Percentiles rank a stretch among this genome's conserved stretches.
These are phyloP conservation scores for Enteromius radiatus DNA, from an alignment of 2,797 vertebrate genomes.

Conservation along the genomic window DNA sequence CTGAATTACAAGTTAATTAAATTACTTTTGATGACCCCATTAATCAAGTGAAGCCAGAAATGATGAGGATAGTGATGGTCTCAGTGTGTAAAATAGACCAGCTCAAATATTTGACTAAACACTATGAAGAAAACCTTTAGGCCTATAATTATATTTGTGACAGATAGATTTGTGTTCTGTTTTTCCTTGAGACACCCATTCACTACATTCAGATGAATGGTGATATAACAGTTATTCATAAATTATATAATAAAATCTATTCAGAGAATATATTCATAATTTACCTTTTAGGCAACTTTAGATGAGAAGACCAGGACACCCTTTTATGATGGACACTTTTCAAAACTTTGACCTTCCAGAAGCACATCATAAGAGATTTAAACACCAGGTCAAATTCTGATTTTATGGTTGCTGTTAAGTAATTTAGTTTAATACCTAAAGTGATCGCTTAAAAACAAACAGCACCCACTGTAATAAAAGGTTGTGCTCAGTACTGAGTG, in stretches of 20 bases:
- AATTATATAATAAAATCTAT: neutral
- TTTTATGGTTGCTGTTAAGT: too few relatives aligned
- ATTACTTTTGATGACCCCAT: constrained; percentile 15
- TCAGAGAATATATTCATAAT: neutral
- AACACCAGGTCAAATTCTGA: neutral
- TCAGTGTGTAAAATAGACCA: neutral
- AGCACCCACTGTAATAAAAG: neutral
- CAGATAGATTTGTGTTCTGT: neutral
- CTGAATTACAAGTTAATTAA: constrained; percentile 18
- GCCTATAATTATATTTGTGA: neutral
- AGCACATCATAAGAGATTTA: neutral
- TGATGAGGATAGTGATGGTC: neutral
- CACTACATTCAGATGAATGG: neutral
- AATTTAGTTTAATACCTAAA: neutral
- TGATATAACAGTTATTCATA: neutral
- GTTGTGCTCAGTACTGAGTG: neutral
- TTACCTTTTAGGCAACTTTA: neutral
- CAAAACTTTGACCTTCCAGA: neutral
- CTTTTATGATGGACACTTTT: neutral
- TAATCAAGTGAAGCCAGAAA: constrained; percentile 22
- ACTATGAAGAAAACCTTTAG: neutral
- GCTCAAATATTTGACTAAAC: neutral
- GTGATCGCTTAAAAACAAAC: neutral
- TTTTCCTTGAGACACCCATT: neutral
- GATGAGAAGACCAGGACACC: neutral